Percentiles rank a stretch among this genome's conserved stretches.
Conservation (phyloP, 2,888 invertebrate genomes). For the Netelia melanura region DNA sequence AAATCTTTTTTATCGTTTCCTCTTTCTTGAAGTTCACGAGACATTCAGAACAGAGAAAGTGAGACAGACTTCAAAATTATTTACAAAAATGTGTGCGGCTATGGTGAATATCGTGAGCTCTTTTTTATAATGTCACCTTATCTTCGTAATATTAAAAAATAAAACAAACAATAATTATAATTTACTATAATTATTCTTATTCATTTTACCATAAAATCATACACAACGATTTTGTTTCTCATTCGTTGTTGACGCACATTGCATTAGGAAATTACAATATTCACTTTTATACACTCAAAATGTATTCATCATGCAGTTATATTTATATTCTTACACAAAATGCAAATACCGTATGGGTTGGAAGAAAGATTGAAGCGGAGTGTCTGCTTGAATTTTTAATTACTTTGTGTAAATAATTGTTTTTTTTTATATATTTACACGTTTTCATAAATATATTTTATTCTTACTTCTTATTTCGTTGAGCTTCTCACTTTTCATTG, state of each 20-base stretch:
- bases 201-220: background rate
- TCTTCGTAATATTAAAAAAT: background rate
- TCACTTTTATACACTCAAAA: background rate
- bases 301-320: too few relatives aligned
- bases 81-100: slow-evolving; percentile 43
- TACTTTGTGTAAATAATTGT: too few relatives aligned
- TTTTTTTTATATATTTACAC: too few relatives aligned
- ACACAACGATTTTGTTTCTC: background rate
- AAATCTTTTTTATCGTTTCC: slow-evolving; percentile 3
- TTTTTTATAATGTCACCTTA: slow-evolving; percentile 28
- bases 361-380: too few relatives aligned
- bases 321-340: too few relatives aligned
- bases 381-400: too few relatives aligned
- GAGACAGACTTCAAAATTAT: slow-evolving; percentile 40
- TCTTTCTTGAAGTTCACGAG: slow-evolving; percentile 22
- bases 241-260: background rate
- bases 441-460: background rate
- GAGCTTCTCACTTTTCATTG: background rate
- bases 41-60: slow-evolving; percentile 11
- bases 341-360: too few relatives aligned
- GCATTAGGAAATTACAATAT: background rate
- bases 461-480: background rate
- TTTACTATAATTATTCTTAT: background rate
- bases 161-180: background rate
- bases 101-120: slow-evolving; percentile 57